Percentiles rank a stretch among this genome's conserved stretches.
Evolutionary conservation across 30 jellyfish, hydroid and myxozoan species (phyloP).

Genomic region (Rhopilema esculentum): DNA sequence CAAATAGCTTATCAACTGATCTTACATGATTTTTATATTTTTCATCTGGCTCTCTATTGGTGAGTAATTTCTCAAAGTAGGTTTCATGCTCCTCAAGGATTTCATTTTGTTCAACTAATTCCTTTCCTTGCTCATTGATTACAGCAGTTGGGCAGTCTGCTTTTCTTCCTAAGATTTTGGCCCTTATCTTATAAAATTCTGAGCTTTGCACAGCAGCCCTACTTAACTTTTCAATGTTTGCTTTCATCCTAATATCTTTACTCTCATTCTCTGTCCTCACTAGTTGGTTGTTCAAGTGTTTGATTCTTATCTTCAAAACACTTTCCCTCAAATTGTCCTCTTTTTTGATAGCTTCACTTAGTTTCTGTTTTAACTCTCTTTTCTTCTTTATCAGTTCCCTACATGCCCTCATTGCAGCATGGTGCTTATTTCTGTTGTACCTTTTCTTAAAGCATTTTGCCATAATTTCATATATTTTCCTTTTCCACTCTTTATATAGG

Average conservation of each 20-base stretch:
- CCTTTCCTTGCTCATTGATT: slow-evolving; percentile 27
- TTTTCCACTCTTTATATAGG: slow-evolving; percentile 19
- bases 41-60: slow-evolving; percentile 29
- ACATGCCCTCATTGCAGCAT: not conserved
- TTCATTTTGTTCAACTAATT: not conserved
- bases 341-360: not conserved
- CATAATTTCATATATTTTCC: slow-evolving; percentile 3
- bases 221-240: not conserved
- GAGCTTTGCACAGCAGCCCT: slow-evolving; percentile 4
- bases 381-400: slow-evolving; percentile 5
- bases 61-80: slow-evolving; percentile 23
- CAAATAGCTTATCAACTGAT: slow-evolving; percentile 13
- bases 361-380: not conserved
- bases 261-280: not conserved
- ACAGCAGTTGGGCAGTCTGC: slow-evolving; percentile 28
- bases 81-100: slow-evolving; percentile 19
- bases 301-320: slow-evolving; percentile 11
- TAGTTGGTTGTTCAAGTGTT: not conserved
- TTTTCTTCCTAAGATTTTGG: slow-evolving; percentile 11
- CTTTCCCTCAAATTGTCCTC: not conserved
- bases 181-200: slow-evolving; percentile 21
- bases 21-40: slow-evolving; percentile 12
- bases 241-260: not conserved
- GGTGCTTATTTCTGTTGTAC: slow-evolving; percentile 13
- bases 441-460: slow-evolving; percentile 21